Evolutionary conservation across 2,888 invertebrate genomes (phyloP), one percentile per base, ranked within the genome.

Genomic region (Tenthredo mesomela): DNA sequence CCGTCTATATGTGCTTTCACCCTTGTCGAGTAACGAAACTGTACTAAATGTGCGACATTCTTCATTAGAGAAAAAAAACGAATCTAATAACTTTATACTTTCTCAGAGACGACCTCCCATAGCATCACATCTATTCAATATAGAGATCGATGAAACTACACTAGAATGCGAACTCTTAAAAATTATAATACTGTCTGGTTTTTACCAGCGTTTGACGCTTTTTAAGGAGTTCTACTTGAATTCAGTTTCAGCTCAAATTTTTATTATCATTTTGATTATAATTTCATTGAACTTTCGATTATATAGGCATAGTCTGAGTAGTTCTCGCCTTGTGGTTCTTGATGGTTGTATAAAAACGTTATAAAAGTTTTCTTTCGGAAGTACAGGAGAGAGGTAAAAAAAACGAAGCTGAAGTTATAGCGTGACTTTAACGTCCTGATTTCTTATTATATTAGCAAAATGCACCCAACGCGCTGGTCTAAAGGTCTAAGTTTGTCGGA

Each of bases 1-100:
- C 21, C 43, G 71, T 73, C 43, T 43, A 18, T 67, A 54, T 54
- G 54, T 67, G 43, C 43, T 73, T 73, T 73, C 71, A 73, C 71
- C 71, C 43, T 73, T 43, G 21, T 73, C 21, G 33, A 33, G 18
- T 67, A 33, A 67, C 67, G 67, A 67, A 33, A 67, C 29, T 65
- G n/a, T n/a, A 18, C 18, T 18, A 58, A 15, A n/a, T 10, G 33
- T 10, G 33, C 33, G 67, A 67, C 33, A 67, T 15, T 29, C 67
- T 67, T 67, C 10, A 33, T 67, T 67, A 67, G 15, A 18, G 33
- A 67, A 5, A 33, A 29, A 67, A 25, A 67, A 25, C 6, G 15
- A 33, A 67, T 33, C 25, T 3, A 18, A 67, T 18, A 33, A 67
- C 67, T 67, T 67, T 12, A 67, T 25, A 67, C 33, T 67, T 33